Evolutionary conservation across 1,140 invertebrate species (phyloP), one percentile per base, ranked within the genome.

Genomic region (Paraescarpia echinospica): DNA sequence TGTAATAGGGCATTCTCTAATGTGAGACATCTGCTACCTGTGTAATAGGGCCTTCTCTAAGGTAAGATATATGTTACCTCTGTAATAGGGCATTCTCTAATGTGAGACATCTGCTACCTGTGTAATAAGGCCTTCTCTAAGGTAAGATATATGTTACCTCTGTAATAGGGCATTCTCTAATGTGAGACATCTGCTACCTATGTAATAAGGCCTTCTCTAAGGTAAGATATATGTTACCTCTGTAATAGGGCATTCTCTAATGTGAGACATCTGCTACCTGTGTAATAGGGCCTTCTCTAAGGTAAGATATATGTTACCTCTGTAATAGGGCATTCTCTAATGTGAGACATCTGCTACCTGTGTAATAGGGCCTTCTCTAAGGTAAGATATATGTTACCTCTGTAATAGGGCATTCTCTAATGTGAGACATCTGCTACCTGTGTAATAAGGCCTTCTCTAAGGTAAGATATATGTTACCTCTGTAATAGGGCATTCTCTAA

Each of bases 31-130:
- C 0, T 77, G 14, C 59, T 77, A 77, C 27, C 27, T 31, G 2
- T 27, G 22, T 77, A 27, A 2, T 27, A 77, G 59, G 59, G 59
- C 59, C 59, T 77, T 77, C 59, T 22, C 59, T 77, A 31, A 77
- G 99, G 9, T 97, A 98, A 0, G 98, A 99, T 95, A 96, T 99
- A 18, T 99, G 98, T 95, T 98, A 98, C 91, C 96, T 98, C 1
- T 99, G 98, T 95, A 98, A 98, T 94, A 97, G 98, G 94, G 98
- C 97, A n/a, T 77, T 22, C 59, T 77, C 59, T 27, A 77, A 77
- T 22, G 59, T 77, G 9, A 77, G 59, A 27, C 59, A 51, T 51
- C 8, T 51, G 8, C 48, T 9, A n/a, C n/a, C 41, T 41, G 4
- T 6, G 41, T 41, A 41, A 41, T 41, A 77, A 18, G 27, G 59